A percentile compares a stretch with the other conserved stretches of the same genome.
These are phyloP conservation scores for Crepidodera aurea DNA, from an alignment of 2,888 invertebrate genomes.

Conservation along the genomic window DNA sequence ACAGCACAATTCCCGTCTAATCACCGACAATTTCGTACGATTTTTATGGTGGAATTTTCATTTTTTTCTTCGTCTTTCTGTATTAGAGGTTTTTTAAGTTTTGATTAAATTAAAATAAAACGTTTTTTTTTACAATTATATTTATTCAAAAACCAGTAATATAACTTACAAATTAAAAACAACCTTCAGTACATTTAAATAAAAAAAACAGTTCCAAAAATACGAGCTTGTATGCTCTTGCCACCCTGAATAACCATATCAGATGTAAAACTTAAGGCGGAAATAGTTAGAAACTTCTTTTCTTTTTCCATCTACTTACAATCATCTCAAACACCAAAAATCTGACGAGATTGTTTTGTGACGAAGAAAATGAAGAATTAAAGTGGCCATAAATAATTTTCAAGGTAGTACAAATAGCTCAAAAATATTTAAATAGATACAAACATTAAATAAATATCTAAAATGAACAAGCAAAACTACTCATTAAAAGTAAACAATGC, in stretches of 20 bases:
- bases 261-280: constrained; percentile 25
- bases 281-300: no score
- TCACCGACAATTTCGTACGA: no score
- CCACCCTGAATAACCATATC: constrained; percentile 66
- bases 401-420: constrained; percentile 9
- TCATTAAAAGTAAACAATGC: constrained; percentile 40
- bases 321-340: background rate
- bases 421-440: constrained; percentile 19
- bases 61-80: no score
- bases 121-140: constrained; percentile 44
- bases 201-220: constrained; percentile 64
- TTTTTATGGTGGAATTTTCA: no score
- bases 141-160: constrained; percentile 62
- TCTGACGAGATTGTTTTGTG: constrained; percentile 13
- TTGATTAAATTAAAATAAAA: no score
- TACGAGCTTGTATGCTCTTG: constrained; percentile 65
- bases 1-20: no score
- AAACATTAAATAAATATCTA: constrained; percentile 30
- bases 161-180: constrained; percentile 63
- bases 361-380: constrained; percentile 25
- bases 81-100: no score
- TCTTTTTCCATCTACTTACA: constrained; percentile 4
- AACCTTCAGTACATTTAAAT: constrained; percentile 63
- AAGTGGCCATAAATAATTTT: background rate
- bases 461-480: constrained; percentile 31